Base-by-base conservation (phyloP, 2,113 vertebrate genomes). In the Ginglymostoma cirratum region DNA sequence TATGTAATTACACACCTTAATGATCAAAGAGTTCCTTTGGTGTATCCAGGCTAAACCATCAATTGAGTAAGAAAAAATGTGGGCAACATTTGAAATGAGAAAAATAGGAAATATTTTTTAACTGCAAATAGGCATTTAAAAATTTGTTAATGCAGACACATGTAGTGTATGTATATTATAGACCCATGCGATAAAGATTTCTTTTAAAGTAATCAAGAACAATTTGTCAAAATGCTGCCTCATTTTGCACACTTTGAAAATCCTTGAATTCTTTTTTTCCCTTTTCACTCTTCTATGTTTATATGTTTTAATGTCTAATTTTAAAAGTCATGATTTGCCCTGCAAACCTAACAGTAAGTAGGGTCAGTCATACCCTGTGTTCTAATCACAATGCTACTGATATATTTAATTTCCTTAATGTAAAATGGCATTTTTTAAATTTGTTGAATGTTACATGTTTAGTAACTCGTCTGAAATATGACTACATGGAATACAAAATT, bases 401-500 rank as follows among this genome's bases (percentile, higher is more conserved):
- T 38, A 66, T n/a, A 55, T 90, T 38, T 92, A 66, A 92, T 93
- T 93, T 5, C 34, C 80, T 83, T 92, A n/a, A 19, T 93, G 89
- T 14, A 93, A 61, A 66, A 66, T 38, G 17, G 5, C 85, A 52
- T 87, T 87, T 55, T 52, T 34, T 23, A 66, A 61, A n/a, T 19
- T 30, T 30, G 30, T n/a, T 1, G 55, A 7, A n/a, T 3, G 23
- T 55, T 55, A 89, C 23, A 89, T 92, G 34, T 15, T 55, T 92
- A 42, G n/a, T 80, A 80, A 92, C 34, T 38, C n/a, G n/a, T 93
- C 89, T 93, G 65, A 93, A 66, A 67, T 67, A 93, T 14, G n/a
- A 87, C 38, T 21, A 42, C n/a, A 21, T 42, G 38, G 80, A 83
- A 83, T 83, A 21, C 17, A 83, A 45, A 89, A 55, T 92, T 52